A percentile compares a stretch with the other conserved stretches of the same genome.
These are phyloP conservation scores for Desmodus rotundus DNA, from an alignment of 2,113 vertebrate species.

Conservation along the genomic window DNA sequence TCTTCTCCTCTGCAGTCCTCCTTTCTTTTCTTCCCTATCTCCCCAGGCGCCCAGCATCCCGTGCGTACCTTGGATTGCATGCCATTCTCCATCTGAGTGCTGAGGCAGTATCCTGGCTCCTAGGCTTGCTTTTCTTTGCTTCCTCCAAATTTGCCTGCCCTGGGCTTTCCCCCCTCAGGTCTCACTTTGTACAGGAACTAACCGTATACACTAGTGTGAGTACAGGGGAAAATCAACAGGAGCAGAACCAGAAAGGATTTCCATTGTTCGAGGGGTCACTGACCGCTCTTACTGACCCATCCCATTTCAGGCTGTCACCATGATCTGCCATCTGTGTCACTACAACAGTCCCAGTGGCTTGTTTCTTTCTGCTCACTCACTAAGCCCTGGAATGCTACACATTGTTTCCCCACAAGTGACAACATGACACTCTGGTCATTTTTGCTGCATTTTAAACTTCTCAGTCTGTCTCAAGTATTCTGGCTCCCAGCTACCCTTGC, in stretches of 20 bases:
- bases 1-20: background rate
- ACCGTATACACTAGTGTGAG: background rate
- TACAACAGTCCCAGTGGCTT: no score
- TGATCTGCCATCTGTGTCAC: background rate
- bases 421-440: background rate
- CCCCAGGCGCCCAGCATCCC: background rate
- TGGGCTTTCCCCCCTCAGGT: background rate
- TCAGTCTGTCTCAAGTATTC: background rate
- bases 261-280: background rate
- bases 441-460: background rate
- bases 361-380: background rate
- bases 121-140: background rate
- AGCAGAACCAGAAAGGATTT: background rate
- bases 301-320: background rate
- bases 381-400: background rate
- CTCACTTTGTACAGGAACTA: background rate
- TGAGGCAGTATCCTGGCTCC: background rate
- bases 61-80: background rate
- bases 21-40: background rate
- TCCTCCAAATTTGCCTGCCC: background rate
- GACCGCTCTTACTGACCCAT: background rate
- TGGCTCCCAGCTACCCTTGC: background rate
- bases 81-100: background rate
- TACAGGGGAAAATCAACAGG: background rate
- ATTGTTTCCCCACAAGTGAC: background rate